These are phyloP conservation scores for Mya arenaria DNA, from an alignment of 1,140 invertebrate species.

Conservation along the genomic window DNA sequence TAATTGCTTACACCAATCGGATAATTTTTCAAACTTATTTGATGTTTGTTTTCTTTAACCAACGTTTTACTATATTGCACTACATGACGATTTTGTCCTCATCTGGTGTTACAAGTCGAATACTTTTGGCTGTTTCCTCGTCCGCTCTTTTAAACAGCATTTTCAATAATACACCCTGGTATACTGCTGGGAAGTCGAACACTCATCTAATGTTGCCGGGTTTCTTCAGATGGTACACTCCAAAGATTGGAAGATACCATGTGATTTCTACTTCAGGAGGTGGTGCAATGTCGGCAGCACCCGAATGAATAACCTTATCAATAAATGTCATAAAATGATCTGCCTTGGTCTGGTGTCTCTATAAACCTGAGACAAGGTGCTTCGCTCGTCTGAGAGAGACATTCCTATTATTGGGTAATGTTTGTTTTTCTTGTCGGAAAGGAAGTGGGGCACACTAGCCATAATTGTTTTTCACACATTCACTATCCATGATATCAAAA, in stretches of 20 bases:
- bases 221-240: conserved; percentile 8
- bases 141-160: not conserved
- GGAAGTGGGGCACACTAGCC: not conserved
- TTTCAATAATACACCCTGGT: not conserved
- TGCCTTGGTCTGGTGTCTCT: not conserved
- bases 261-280: not conserved
- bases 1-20: conserved; percentile 1
- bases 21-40: conserved; percentile 1
- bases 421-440: not conserved
- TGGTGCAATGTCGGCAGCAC: not conserved
- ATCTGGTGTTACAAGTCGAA: not conserved
- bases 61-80: not conserved
- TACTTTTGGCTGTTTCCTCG: not conserved
- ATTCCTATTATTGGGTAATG: not conserved
- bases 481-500: conserved; percentile 19
- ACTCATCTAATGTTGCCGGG: not conserved
- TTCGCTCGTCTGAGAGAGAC: not conserved
- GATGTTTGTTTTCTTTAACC: not conserved
- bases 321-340: not conserved
- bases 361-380: not conserved
- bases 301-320: not conserved
- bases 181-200: not conserved
- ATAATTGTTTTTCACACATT: not conserved
- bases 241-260: not conserved
- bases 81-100: not conserved